Base-by-base conservation (phyloP, 2,113 vertebrate genomes). In the Ondatra zibethicus region DNA sequence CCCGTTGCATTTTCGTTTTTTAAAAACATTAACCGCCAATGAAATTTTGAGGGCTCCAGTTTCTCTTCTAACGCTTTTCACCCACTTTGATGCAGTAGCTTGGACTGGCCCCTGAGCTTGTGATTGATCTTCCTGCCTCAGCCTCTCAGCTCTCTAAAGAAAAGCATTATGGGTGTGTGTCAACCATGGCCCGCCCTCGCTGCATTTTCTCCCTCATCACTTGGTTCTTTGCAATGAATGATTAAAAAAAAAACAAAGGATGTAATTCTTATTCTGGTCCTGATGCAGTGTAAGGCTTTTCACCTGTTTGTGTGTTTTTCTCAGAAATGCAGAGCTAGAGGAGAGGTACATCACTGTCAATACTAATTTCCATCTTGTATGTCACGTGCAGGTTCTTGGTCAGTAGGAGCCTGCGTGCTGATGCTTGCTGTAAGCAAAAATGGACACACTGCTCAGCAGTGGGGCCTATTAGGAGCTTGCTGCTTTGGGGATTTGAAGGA, bases 401-500 rank as follows among this genome's bases (percentile, higher is more conserved):
- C 63, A 89, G 6, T 50, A 21, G 93, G 25, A 1, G 2, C 7
- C 36, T 23, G n/a, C 7, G 5, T 10, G 6, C 3, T 66, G 81
- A 65, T 50, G 7, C 3, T 1, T 2, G 7, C 58, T 84, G 2
- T 63, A 47, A 50, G 31, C 72, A 88, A 82, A 87, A 33, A 1
- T 33, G 27, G 16, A 81, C 76, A 11, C 27, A 82, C 3, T 31
- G 23, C 42, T 65, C 8, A 88, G 75, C n/a, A 70, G 65, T 39
- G 27, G 81, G 14, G 29, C 39, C 45, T 89, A 39, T 65, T 93
- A 58, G 61, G 78, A 85, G 27, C 17, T 91, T 92, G 90, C 36
- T 85, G 45, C 66, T 80, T 89, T 61, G 58, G 75, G 80, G 52
- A 92, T 52, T 39, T 95, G 39, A 94, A 75, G 70, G 47, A 82